phyloP scores from a whole-genome alignment of 2,797 vertebrate species.

The Pitangus sulphuratus region DNA sequence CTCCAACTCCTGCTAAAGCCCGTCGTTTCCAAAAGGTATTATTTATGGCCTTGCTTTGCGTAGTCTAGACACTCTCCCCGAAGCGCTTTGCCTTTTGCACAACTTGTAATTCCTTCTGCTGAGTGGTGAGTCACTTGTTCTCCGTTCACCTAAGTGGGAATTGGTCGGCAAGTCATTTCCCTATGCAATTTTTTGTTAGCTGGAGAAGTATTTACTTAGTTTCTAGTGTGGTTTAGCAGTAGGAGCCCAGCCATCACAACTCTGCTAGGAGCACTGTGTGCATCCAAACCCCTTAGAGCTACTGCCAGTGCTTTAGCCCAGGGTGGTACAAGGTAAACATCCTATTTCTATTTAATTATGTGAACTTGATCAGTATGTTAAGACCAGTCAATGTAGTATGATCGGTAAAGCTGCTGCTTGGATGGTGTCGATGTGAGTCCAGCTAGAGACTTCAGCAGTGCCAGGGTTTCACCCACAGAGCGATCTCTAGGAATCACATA shows the following conservation, averaged over 20 bases:
- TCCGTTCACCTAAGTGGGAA: background rate
- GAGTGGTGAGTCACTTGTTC: slow-evolving; percentile 29
- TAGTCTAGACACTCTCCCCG: slow-evolving; percentile 49
- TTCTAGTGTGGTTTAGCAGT: background rate
- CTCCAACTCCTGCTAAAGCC: background rate
- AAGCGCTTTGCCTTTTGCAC: slow-evolving; percentile 44
- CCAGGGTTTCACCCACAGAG: background rate
- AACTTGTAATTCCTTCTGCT: slow-evolving; percentile 52
- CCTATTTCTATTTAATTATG: background rate
- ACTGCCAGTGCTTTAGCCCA: background rate
- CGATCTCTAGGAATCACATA: background rate
- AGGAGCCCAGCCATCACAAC: background rate
- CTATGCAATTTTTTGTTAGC: background rate
- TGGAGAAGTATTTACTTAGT: background rate
- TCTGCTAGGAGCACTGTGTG: background rate
- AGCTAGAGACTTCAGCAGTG: background rate
- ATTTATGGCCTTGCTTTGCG: slow-evolving; percentile 34
- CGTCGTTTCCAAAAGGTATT: background rate
- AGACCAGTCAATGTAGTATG: background rate
- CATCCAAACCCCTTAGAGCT: background rate
- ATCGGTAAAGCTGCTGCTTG: background rate
- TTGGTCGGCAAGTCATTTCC: background rate
- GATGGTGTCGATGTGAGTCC: background rate
- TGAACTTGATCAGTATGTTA: background rate
- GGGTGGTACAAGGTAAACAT: background rate